Evolutionary conservation across 37 sponge, comb jelly and placozoan species (phyloP), one percentile per base, ranked within the genome.

Genomic region (Cliona cf. orientalis): DNA sequence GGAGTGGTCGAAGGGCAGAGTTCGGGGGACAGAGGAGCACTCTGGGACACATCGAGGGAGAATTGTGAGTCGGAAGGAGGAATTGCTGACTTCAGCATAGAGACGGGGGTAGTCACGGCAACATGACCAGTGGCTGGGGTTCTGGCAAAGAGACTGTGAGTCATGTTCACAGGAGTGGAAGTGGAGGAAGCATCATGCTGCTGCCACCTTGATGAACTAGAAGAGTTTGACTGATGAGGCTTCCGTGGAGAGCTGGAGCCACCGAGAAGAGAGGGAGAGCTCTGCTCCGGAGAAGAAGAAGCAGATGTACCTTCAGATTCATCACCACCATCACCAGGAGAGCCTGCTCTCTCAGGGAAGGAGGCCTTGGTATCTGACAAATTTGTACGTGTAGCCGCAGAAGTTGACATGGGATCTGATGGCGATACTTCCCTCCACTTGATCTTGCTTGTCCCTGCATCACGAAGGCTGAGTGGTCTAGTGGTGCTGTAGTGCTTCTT

Each of bases 41-140:
- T 75, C 22, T 75, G 60, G 6, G 76, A 75, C 17, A 58, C 38
- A n/a, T 75, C 76, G 7, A 75, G 61, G 1, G 61, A 75, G 22
- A 55, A 25, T 32, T 75, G 76, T 19, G 76, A 75, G 76, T 75
- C 76, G 7, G 76, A 57, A 5, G n/a, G 5, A 1, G 76, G 76
- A 21, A 75, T 75, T 2, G 7, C 38, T 21, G 2, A 3, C 42
- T 25, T 28, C 21, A 2, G 42, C 19, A 9, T 38, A 41, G 44
- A n/a, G 44, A n/a, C 19, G 2, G 71, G 71, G 3, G 42, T 19
- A 2, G 42, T 38, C 5, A 9, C 41, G 7, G 41, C 22, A 21
- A 25, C 14, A 49, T 14, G 14, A 49, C 53, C 53, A 14, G 14
- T 14, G 14, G 53, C 9, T 19, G 53, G 53, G 9, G 53, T 49